A percentile compares a stretch with the other conserved stretches of the same genome.
phyloP scores from a whole-genome alignment of 2,888 invertebrate genomes.

The Chromoteleia sp. region DNA sequence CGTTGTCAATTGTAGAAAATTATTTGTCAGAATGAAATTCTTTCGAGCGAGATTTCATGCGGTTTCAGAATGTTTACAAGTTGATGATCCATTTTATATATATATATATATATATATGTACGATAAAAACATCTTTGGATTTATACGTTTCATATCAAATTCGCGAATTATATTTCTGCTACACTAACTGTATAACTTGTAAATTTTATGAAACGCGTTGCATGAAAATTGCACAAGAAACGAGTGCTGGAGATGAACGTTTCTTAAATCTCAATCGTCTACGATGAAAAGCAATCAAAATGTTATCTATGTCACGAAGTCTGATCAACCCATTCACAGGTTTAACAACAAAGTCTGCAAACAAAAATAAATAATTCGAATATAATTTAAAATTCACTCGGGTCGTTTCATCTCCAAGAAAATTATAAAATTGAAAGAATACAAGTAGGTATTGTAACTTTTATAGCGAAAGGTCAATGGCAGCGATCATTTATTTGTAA shows the following conservation, averaged over 20 bases:
- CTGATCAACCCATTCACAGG: constrained; percentile 1
- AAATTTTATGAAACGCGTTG: constrained; percentile 28
- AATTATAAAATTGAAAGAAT: constrained; percentile 5
- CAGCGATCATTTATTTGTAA: constrained; percentile 61
- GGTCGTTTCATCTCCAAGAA: constrained; percentile 37
- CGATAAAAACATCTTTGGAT: constrained; percentile 3
- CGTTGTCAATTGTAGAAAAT: constrained; percentile 56
- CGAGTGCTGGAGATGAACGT: constrained; percentile 6
- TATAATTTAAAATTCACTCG: constrained; percentile 3
- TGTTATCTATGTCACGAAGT: constrained; percentile 22
- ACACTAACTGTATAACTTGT: constrained; percentile 26
- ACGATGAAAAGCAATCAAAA: constrained; percentile 28
- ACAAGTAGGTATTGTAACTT: constrained; percentile 43
- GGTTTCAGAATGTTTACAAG: constrained; percentile 40
- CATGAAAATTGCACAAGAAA: constrained; percentile 5
- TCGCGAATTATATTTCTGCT: constrained; percentile 12
- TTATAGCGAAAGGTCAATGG: constrained; percentile 43
- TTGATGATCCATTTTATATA: not conserved
- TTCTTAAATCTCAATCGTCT: constrained; percentile 9
- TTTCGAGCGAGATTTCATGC: constrained; percentile 4
- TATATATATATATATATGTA: constrained; percentile 4
- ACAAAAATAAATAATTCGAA: constrained; percentile 17
- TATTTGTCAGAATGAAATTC: constrained; percentile 24
- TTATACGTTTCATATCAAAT: constrained; percentile 25
- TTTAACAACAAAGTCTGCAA: constrained; percentile 15